A percentile compares a stretch with the other conserved stretches of the same genome.
phyloP scores from a whole-genome alignment of 1,140 invertebrate species.

The Pseudomyrmex cubaensis region DNA sequence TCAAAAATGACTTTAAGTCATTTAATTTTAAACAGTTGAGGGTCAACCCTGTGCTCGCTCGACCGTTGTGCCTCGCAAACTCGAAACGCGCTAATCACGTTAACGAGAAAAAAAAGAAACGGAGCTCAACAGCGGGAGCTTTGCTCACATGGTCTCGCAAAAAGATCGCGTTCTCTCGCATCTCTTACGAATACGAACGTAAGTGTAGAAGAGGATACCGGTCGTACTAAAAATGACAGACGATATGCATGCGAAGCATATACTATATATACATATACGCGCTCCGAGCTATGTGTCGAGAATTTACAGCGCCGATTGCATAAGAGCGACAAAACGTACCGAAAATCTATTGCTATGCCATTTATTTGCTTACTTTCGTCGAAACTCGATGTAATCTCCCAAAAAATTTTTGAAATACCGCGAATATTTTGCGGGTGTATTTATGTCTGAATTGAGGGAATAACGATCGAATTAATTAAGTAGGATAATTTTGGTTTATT shows the following conservation, averaged over 20 bases:
- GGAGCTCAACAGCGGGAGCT: slow-evolving; percentile 11
- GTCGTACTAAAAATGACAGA: slow-evolving; percentile 24
- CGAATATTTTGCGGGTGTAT: background rate
- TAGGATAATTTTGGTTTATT: background rate
- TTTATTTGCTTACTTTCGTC: background rate
- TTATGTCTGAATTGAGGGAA: background rate
- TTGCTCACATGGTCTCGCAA: background rate
- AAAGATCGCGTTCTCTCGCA: slow-evolving; percentile 1
- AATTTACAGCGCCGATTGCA: slow-evolving; percentile 3
- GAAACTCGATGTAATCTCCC: background rate
- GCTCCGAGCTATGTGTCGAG: background rate
- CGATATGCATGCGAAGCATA: background rate
- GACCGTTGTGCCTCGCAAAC: slow-evolving; percentile 12
- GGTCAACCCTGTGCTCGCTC: slow-evolving; percentile 20
- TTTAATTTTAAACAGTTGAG: slow-evolving; percentile 39
- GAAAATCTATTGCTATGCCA: background rate
- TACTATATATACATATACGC: background rate
- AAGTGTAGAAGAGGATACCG: background rate
- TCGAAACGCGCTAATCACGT: slow-evolving; percentile 48
- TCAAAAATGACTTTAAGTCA: slow-evolving; percentile 18
- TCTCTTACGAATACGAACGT: background rate
- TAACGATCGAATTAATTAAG: background rate
- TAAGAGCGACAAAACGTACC: slow-evolving; percentile 11
- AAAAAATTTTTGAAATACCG: background rate
- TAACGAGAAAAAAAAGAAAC: slow-evolving; percentile 36